Evolutionary conservation across 2,888 invertebrate species (phyloP).

Genomic region (Drosophila formosana): DNA sequence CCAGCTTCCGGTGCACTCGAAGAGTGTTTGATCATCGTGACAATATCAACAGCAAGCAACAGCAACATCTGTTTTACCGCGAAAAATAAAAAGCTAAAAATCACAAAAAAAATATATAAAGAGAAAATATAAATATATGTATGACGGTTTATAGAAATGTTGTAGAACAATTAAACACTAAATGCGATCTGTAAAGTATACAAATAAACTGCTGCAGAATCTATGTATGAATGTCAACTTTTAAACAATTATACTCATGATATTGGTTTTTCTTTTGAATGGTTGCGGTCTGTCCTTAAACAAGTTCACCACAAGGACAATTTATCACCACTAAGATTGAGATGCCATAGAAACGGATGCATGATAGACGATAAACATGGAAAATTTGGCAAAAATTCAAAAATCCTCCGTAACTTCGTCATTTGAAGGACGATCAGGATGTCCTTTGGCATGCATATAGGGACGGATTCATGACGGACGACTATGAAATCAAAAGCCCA

Average conservation of each 20-base stretch:
- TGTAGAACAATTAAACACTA: slow-evolving; percentile 41
- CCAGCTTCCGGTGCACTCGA: slow-evolving; percentile 5
- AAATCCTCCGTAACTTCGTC: too few species aligned
- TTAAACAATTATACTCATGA: not conserved
- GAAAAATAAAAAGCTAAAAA: slow-evolving; percentile 15
- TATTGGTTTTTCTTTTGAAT: slow-evolving; percentile 10
- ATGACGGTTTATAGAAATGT: slow-evolving; percentile 42
- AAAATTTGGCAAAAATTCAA: too few species aligned
- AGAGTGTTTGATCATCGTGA: slow-evolving; percentile 2
- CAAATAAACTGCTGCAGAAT: slow-evolving; percentile 50
- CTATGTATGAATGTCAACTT: slow-evolving; percentile 42
- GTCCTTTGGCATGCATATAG: too few species aligned
- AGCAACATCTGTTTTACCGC: slow-evolving; percentile 21
- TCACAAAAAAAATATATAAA: slow-evolving; percentile 12
- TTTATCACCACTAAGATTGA: too few species aligned
- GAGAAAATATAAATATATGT: slow-evolving; percentile 8
- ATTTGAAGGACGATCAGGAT: too few species aligned
- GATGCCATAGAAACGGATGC: too few species aligned
- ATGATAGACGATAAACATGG: too few species aligned
- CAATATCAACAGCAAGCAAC: slow-evolving; percentile 6
- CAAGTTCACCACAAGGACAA: too few species aligned
- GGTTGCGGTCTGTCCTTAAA: not conserved
- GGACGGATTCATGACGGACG: too few species aligned
- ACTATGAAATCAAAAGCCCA: too few species aligned
- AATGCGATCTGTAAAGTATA: slow-evolving; percentile 39